Base-by-base conservation (phyloP, 2,888 invertebrate genomes). In the Panorpa germanica region DNA sequence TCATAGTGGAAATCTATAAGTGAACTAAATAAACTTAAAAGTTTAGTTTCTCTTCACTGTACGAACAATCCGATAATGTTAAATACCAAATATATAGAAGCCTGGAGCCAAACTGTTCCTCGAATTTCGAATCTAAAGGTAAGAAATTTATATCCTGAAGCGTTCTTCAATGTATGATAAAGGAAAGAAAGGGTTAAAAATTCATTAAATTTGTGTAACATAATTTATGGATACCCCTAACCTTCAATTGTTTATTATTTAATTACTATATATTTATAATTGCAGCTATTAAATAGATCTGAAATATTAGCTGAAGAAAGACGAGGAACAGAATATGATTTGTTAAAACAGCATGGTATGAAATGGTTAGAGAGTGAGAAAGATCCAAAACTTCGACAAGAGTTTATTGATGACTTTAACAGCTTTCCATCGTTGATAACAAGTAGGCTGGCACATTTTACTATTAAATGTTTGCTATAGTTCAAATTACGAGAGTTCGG, bases 321-420 rank as follows among this genome's bases (percentile, higher is more conserved):
- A 31, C 67, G 76, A 38, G 88, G 86, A 3, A 82, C 90, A 0
- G 90, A 91, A 45, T 78, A 85, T 36, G 91, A 91, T 56, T 88
- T 91, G 44, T 55, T 91, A 51, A 90, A 88, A 51, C 65, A 71
- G 13, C 74, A 74, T 50, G 82, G 80, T 0, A 53, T 64, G 0
- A 70, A 74, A 35, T 86, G 81, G 78, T 53, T 73, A 29, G 53
- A 57, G 37, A 60, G 63, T 0, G 63, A 64, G 39, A 53, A 49
- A 9, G 59, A 57, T 36, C 50, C 52, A 1, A 53, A 56, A 29
- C 47, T 51, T 23, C 61, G 57, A 33, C 41, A 43, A 2, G 55
- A 57, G 20, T 85, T 88, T 48, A 52, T 67, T 21, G 43, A 52
- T 5, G 63, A 69, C 36, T 83, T 88, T 56, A 80, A 82, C 34